These are phyloP conservation scores for Neolamprologus longior DNA, from an alignment of 2,113 vertebrate genomes.

Conservation along the genomic window DNA sequence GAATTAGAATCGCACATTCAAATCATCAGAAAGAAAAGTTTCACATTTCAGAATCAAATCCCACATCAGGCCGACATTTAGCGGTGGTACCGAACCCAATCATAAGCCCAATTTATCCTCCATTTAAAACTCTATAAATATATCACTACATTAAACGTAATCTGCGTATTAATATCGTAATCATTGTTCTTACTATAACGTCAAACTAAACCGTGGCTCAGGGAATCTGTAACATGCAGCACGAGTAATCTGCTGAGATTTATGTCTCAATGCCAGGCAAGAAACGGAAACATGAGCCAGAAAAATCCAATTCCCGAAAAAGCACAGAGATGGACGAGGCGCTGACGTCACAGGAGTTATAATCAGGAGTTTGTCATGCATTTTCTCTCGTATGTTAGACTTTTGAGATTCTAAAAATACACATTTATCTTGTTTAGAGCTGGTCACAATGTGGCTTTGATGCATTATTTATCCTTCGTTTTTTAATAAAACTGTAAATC, in stretches of 20 bases:
- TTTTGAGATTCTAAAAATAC: not conserved
- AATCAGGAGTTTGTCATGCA: not conserved
- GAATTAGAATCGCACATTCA: not conserved
- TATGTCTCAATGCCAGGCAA: not conserved
- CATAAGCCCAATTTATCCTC: not conserved
- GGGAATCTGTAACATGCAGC: conserved; percentile 37
- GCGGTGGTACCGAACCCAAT: not conserved
- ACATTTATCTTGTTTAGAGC: not conserved
- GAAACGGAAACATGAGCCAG: not conserved
- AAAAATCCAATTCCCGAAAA: not conserved
- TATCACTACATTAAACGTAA: not conserved
- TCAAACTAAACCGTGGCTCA: not conserved
- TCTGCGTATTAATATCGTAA: not conserved
- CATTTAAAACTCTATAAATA: not conserved
- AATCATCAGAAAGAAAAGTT: not conserved
- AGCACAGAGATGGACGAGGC: not conserved
- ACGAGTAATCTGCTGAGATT: not conserved
- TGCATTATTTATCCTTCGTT: not conserved
- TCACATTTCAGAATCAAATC: conserved; percentile 31
- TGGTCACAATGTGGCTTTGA: not conserved
- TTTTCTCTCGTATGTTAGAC: not conserved
- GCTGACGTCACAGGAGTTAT: not conserved
- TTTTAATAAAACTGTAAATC: not conserved
- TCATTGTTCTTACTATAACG: not conserved
- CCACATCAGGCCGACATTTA: not conserved